Evolutionary conservation across 2,113 vertebrate genomes (phyloP).

Genomic region (Rhabdomys dilectus): DNA sequence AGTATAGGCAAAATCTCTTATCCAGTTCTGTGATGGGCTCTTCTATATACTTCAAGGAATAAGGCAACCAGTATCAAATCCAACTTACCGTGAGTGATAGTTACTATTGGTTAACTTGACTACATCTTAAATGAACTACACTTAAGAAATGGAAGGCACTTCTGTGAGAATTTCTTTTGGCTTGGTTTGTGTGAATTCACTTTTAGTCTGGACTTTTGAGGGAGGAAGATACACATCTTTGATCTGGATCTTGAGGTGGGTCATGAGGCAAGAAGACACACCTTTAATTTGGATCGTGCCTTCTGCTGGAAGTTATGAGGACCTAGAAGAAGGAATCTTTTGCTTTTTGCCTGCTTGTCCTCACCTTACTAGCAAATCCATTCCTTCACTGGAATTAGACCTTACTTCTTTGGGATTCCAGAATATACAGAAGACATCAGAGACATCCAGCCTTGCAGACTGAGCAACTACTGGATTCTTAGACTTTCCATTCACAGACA

Average conservation of each 20-base stretch:
- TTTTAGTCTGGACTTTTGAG: neutral
- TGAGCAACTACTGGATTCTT: neutral
- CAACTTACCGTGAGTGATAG: neutral
- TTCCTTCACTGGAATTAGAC: neutral
- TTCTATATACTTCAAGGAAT: neutral
- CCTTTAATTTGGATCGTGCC: neutral
- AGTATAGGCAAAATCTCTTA: neutral
- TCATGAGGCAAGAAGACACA: neutral
- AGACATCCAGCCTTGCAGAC: neutral
- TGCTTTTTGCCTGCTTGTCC: neutral
- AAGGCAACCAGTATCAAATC: neutral
- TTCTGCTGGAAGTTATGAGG: neutral
- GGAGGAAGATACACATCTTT: neutral
- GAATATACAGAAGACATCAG: neutral
- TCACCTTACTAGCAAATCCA: neutral
- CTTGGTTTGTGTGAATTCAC: neutral
- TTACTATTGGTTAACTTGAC: neutral
- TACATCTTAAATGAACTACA: neutral
- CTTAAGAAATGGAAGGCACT: neutral
- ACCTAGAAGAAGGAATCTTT: neutral
- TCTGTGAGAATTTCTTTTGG: neutral
- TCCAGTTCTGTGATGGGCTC: neutral
- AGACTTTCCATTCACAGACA: neutral
- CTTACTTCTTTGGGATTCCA: neutral
- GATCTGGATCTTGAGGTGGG: neutral